Percentiles rank a stretch among this genome's conserved stretches.
Conservation (phyloP, 2,888 invertebrate species). For the Chydorus sphaericus region DNA sequence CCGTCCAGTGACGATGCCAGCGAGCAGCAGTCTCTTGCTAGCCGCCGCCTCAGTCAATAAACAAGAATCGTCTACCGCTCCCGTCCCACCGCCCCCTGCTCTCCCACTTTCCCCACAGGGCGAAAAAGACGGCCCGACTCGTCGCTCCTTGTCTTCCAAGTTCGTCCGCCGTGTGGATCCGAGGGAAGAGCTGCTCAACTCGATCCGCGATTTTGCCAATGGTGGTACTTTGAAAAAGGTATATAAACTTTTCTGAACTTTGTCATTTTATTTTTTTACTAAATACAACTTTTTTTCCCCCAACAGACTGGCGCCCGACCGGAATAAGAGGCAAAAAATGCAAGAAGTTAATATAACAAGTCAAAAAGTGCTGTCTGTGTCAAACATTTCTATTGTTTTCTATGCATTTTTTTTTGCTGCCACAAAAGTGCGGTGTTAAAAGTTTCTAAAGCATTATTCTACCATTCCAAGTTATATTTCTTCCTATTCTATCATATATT, state of each 20-base stretch:
- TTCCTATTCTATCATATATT: too few species aligned
- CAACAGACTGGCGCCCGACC: background rate
- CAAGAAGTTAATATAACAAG: background rate
- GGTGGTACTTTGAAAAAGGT: constrained; percentile 13
- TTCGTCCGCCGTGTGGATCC: constrained; percentile 8
- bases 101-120: background rate
- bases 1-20: constrained; percentile 10
- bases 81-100: constrained; percentile 1
- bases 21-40: background rate
- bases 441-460: too few species aligned
- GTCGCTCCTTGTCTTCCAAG: background rate
- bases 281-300: background rate
- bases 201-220: constrained; percentile 13
- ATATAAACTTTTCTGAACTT: background rate
- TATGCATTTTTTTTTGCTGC: too few species aligned
- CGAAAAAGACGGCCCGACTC: background rate
- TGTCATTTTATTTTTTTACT: background rate
- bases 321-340: background rate
- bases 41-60: background rate
- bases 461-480: too few species aligned
- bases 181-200: constrained; percentile 14
- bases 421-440: too few species aligned
- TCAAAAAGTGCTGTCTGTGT: constrained; percentile 6
- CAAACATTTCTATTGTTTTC: too few species aligned
- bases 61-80: background rate